Conservation (phyloP, 1,140 invertebrate species). For the Trichoplusia ni region DNA sequence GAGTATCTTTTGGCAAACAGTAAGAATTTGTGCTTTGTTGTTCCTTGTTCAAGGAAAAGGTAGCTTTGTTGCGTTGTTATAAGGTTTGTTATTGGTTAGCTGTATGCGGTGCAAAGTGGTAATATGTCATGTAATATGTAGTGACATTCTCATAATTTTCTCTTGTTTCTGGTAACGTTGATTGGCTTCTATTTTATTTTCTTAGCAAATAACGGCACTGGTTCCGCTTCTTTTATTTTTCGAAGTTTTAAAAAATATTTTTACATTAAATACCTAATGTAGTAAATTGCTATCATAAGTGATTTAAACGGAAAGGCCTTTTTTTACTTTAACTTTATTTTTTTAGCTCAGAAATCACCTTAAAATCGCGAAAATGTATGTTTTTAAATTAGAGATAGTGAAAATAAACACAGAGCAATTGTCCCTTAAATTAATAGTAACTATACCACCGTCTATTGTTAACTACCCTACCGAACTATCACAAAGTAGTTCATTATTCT, state of each 20-base stretch:
- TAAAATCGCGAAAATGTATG: too few relatives aligned
- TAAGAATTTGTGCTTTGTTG: slow-evolving; percentile 24
- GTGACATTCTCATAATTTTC: slow-evolving; percentile 23
- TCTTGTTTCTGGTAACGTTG: slow-evolving; percentile 14
- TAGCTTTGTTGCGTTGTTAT: background rate
- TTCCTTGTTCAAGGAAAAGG: slow-evolving; percentile 8
- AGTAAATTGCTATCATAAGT: too few relatives aligned
- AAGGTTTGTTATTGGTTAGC: background rate
- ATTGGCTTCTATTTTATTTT: slow-evolving; percentile 20
- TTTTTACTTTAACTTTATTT: background rate
- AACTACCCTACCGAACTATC: too few relatives aligned
- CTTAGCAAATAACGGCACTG: background rate
- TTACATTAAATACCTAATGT: too few relatives aligned
- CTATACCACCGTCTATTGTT: too few relatives aligned
- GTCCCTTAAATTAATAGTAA: too few relatives aligned
- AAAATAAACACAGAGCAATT: too few relatives aligned
- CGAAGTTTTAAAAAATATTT: too few relatives aligned
- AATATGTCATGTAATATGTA: slow-evolving; percentile 26
- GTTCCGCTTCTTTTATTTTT: background rate
- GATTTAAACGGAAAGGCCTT: too few relatives aligned
- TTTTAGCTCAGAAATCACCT: too few relatives aligned
- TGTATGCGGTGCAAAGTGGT: slow-evolving; percentile 5
- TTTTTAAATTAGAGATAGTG: too few relatives aligned
- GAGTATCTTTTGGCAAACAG: slow-evolving; percentile 30
- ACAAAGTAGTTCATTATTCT: too few relatives aligned